Conservation (phyloP, 1,140 invertebrate genomes). For the Drosophila pruinosa region DNA sequence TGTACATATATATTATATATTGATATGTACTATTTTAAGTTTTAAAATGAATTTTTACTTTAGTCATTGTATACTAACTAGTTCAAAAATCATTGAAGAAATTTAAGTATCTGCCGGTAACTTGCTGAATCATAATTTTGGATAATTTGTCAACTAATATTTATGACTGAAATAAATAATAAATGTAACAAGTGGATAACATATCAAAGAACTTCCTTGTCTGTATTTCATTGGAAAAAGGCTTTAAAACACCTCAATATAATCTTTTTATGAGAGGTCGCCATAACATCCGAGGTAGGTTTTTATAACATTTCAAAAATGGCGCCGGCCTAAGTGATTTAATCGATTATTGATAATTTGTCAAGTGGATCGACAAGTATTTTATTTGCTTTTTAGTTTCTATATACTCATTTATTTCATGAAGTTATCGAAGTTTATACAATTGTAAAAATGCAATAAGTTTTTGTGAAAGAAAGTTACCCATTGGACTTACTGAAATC, state of each 20-base stretch:
- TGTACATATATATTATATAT: constrained; percentile 52
- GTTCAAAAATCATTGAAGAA: neutral
- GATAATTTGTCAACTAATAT: too few species aligned
- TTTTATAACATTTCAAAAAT: constrained; percentile 3
- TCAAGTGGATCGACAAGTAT: neutral
- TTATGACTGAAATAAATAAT: neutral
- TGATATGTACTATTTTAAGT: constrained; percentile 32
- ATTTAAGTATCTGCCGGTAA: too few species aligned
- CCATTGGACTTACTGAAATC: neutral
- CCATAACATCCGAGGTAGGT: neutral
- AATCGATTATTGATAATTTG: neutral
- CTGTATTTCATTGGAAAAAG: neutral
- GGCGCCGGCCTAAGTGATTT: constrained; percentile 3
- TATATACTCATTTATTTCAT: too few species aligned
- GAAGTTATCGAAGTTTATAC: neutral
- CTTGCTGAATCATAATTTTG: too few species aligned
- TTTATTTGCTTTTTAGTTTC: neutral
- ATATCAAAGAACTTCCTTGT: neutral
- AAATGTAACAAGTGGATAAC: neutral
- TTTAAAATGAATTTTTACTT: constrained; percentile 13
- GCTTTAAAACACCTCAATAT: neutral
- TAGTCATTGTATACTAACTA: constrained; percentile 8
- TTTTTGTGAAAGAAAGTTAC: neutral
- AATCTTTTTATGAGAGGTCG: constrained; percentile 14
- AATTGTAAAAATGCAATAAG: neutral